Evolutionary conservation across 2,797 vertebrate genomes (phyloP).

Genomic region (Triplophysa yarkandensis): DNA sequence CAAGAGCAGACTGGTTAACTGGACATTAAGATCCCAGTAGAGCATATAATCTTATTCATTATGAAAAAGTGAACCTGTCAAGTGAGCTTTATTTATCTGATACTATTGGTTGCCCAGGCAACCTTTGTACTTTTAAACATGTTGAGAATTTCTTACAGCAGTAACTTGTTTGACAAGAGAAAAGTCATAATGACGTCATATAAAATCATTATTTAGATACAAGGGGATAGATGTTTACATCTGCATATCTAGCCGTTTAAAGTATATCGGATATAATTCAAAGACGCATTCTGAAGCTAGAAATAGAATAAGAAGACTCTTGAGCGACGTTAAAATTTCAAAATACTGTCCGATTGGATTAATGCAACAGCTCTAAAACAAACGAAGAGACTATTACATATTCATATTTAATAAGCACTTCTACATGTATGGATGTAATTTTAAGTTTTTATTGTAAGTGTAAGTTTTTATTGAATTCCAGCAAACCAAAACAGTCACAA

Average conservation of each 20-base stretch:
- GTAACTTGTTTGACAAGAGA: not conserved
- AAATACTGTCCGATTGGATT: constrained; percentile 37
- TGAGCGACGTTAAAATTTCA: constrained; percentile 49
- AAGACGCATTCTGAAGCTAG: not conserved
- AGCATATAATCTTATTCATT: constrained; percentile 23
- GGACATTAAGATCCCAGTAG: constrained; percentile 26
- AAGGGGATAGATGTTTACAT: not conserved
- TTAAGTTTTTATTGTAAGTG: too few species aligned
- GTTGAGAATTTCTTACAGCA: constrained; percentile 2
- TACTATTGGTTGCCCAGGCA: constrained; percentile 23
- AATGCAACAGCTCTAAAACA: constrained; percentile 11
- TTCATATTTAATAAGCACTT: too few species aligned
- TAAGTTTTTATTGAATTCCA: too few species aligned
- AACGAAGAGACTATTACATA: too few species aligned
- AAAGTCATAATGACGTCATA: not conserved
- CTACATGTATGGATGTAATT: too few species aligned
- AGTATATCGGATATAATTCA: not conserved
- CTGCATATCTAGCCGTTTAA: not conserved
- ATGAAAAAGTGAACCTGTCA: constrained; percentile 24
- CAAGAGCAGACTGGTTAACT: constrained; percentile 18
- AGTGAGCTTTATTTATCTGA: constrained; percentile 13
- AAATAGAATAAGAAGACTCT: constrained; percentile 20
- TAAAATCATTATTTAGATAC: not conserved
- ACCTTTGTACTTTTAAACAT: constrained; percentile 15
- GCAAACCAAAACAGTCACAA: too few species aligned